Evolutionary conservation across 2,797 vertebrate genomes (phyloP), one percentile per base, ranked within the genome.

Genomic region (Tangara arthus): DNA sequence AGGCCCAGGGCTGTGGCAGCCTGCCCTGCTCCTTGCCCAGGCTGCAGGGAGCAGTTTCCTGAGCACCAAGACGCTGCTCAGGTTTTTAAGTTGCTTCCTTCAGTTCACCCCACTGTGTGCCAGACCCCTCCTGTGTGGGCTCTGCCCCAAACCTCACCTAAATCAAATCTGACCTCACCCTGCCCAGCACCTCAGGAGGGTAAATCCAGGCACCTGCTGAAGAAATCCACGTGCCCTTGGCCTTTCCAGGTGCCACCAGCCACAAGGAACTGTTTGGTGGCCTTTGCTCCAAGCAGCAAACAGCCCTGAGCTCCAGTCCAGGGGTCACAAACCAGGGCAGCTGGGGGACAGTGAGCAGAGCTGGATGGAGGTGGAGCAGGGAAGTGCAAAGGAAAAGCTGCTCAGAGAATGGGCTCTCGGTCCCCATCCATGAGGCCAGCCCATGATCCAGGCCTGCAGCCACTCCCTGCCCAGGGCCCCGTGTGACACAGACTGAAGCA

Each of bases 401-500:
- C 22, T 46, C 15, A 56, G 28, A 24, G 42, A 35, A 41, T 0
- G 0, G 63, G 30, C 3, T 21, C 2, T 12, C 11, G 22, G 16
- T 44, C 13, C n/a, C 3, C 0, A 2, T 11, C 32, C 17, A 0
- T 0, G 2, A 50, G 28, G 15, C 22, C 8, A 0, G 20, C 2
- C 0, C 71, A 7, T 12, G 37, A 19, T 4, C 42, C 57, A 19
- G 14, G 12, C 6, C 1, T 27, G 50, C 39, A 56, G 37, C 32
- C 0, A 2, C 6, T 60, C 65, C 66, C 55, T 27, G 41, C 26
- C 7, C 3, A 16, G 53, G 61, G 28, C 18, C 41, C 37, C 21
- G 50, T 15, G 28, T 2, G 30, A 13, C 27, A 27, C 0, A 0
- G 24, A 6, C 0, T 12, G 65, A 14, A 16, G 41, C 46, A 35